Evolutionary conservation across 53 echinoderm and acorn worm genomes (phyloP).

Genomic region (Henricia sp.): DNA sequence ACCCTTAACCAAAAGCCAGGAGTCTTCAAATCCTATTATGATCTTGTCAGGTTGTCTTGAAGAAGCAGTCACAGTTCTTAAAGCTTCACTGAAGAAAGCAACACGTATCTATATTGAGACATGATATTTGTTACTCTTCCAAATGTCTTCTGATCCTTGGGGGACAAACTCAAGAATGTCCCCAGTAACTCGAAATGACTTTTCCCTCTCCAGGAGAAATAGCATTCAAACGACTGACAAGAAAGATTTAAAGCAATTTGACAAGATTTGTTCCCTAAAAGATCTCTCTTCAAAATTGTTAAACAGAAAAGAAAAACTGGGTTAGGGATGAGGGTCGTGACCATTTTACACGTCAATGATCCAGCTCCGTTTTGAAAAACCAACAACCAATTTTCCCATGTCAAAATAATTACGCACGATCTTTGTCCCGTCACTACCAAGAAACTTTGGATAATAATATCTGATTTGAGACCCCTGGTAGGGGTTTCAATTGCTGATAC

Average conservation of each 20-base stretch:
- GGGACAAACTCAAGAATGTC: not conserved
- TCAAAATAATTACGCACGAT: slow-evolving; percentile 43
- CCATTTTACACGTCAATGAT: no score
- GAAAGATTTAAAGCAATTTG: not conserved
- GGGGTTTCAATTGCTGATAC: slow-evolving; percentile 12
- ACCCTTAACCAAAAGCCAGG: no score
- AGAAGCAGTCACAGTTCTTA: no score
- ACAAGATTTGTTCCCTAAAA: no score
- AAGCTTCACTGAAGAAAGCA: no score
- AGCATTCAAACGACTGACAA: not conserved
- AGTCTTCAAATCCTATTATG: no score
- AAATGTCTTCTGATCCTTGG: not conserved
- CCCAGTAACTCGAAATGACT: not conserved
- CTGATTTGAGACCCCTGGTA: slow-evolving; percentile 9
- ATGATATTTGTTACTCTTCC: no score
- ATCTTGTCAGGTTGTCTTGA: no score
- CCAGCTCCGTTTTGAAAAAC: slow-evolving; percentile 26
- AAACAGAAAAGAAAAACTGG: not conserved
- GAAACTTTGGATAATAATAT: not conserved
- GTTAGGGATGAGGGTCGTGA: not conserved
- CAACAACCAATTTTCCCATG: slow-evolving; percentile 46
- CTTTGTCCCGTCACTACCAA: not conserved
- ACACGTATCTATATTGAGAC: no score
- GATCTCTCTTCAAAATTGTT: not conserved
- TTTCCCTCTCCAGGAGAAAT: not conserved